Evolutionary conservation across 2,888 invertebrate species (phyloP).

Genomic region (Eupsilia transversa): DNA sequence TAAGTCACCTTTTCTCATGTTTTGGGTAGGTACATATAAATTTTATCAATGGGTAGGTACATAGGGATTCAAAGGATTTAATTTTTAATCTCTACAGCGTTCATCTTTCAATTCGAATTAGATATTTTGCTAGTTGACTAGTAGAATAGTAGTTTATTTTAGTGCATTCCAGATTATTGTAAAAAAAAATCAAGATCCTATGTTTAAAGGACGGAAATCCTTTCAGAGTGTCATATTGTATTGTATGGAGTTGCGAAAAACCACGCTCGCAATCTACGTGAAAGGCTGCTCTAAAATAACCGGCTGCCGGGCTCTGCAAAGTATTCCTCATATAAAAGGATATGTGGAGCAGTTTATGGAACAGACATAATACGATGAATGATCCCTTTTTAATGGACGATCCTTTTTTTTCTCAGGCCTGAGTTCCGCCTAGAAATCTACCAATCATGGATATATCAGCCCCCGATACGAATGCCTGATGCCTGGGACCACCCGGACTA

Average conservation of each 20-base stretch:
- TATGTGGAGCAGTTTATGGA: slow-evolving; percentile 59
- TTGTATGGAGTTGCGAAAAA: slow-evolving; percentile 26
- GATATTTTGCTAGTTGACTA: background rate
- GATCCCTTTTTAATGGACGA: background rate
- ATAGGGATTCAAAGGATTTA: background rate
- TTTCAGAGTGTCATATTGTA: slow-evolving; percentile 45
- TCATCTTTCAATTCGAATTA: background rate
- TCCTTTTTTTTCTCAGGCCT: slow-evolving; percentile 76
- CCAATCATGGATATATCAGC: slow-evolving; percentile 79
- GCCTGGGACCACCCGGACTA: slow-evolving; percentile 81
- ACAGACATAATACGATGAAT: slow-evolving; percentile 25
- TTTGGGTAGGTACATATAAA: background rate
- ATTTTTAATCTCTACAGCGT: background rate
- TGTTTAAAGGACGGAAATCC: slow-evolving; percentile 17
- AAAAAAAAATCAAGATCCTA: no score
- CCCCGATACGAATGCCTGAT: slow-evolving; percentile 79
- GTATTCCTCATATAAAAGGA: slow-evolving; percentile 48
- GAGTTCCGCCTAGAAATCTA: slow-evolving; percentile 86
- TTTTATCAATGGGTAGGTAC: no score
- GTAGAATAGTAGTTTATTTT: no score
- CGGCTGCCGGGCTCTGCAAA: slow-evolving; percentile 19
- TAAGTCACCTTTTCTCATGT: background rate
- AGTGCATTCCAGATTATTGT: slow-evolving; percentile 7
- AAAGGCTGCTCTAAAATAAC: slow-evolving; percentile 51
- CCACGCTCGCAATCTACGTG: slow-evolving; percentile 53